Base-by-base conservation (phyloP, 2,888 invertebrate genomes). In the Drosophila subsilvestris region DNA sequence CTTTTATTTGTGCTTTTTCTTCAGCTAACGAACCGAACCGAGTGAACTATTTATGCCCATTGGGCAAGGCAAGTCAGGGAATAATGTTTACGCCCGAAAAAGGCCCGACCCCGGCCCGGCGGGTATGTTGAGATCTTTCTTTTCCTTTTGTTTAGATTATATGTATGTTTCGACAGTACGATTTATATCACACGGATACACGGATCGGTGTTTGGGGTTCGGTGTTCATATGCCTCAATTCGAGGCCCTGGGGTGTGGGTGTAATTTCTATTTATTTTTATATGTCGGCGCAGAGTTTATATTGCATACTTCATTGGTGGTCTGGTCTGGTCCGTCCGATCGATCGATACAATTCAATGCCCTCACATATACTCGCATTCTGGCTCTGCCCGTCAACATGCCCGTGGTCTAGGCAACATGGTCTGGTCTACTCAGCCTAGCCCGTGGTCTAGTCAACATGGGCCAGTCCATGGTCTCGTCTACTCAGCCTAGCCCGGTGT, bases 251-350 rank as follows among this genome's bases (percentile, higher is more conserved):
- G 18, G 18, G 22, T 22, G 20, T 9, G 43, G n/a, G 14, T 22
- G 22, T 22, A 12, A 14, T 32, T 18, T 12, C 43, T 88, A 83
- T 88, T 83, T 83, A 86, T 83, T 83, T 88, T 63, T 67, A 74
- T 65, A 56, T 83, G 86, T 88, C 80, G 56, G 50, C 57, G 37
- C 63, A 68, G 56, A 87, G 86, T 88, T 83, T 88, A 87, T 83
- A 83, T 88, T 88, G 86, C 86, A 83, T 83, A 86, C 86, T 83
- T 88, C 88, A 75, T 83, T 77, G 82, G 82, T 83, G 82, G 88
- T 82, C 20, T 20, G 20, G 1, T 3, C 20, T n/a, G n/a, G 20
- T 20, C 20, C 20, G 20, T 20, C 25, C 25, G 25, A 6, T 66
- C 22, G 57, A 29, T 63, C 63, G 54, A 61, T 54, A 72, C 74